A percentile compares a stretch with the other conserved stretches of the same genome.
Evolutionary conservation across 2,888 invertebrate genomes (phyloP).

Genomic region (Xylocampa areola): DNA sequence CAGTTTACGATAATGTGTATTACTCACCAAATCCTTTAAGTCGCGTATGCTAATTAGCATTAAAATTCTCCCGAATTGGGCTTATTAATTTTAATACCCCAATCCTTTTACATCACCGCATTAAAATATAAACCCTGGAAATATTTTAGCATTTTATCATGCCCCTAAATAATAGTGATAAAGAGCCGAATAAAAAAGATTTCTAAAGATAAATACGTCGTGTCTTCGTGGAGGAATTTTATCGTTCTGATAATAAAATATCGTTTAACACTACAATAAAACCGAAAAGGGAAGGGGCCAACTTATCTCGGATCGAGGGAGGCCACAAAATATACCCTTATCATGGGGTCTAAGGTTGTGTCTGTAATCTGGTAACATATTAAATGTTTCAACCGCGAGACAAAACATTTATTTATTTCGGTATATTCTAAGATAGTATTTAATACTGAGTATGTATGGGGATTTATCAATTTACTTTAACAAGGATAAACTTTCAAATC

Average conservation of each 20-base stretch:
- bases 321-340: constrained; percentile 68
- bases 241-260: constrained; percentile 83
- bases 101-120: constrained; percentile 49
- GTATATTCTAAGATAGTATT: constrained; percentile 1
- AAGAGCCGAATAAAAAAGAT: constrained; percentile 83
- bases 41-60: constrained; percentile 18
- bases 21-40: background rate
- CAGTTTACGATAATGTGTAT: background rate
- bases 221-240: constrained; percentile 73
- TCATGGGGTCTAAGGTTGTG: constrained; percentile 54
- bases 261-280: constrained; percentile 82
- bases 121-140: constrained; percentile 57
- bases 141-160: constrained; percentile 77
- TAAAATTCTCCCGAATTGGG: constrained; percentile 41
- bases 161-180: constrained; percentile 85
- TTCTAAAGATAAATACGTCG: constrained; percentile 76
- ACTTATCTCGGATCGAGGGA: constrained; percentile 73
- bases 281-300: constrained; percentile 61
- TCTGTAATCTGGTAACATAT: constrained; percentile 54
- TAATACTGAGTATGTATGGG: too few species aligned
- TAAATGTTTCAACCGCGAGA: constrained; percentile 42
- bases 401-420: constrained; percentile 40
- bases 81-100: constrained; percentile 50
- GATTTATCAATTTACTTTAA: too few species aligned
- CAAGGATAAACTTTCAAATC: too few species aligned